Evolutionary conservation across 2,113 vertebrate species (phyloP).

Genomic region (Nycticorax nycticorax): DNA sequence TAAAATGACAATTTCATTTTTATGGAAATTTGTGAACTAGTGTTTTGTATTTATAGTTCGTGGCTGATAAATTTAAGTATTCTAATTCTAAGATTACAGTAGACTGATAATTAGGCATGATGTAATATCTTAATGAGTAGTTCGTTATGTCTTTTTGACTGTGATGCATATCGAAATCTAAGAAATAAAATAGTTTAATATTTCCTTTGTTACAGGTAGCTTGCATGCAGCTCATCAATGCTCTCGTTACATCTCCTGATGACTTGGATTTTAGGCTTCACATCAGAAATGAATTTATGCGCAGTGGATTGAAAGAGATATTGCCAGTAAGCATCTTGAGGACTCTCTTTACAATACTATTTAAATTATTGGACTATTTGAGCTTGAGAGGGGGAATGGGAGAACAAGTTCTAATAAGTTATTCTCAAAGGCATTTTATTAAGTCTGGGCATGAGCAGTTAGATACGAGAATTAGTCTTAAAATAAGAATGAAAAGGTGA

Average conservation of each 20-base stretch:
- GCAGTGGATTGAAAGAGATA: slow-evolving; percentile 93
- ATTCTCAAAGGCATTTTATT: slow-evolving; percentile 34
- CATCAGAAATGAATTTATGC: slow-evolving; percentile 99
- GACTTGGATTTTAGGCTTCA: slow-evolving; percentile 98
- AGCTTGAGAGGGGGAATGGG: not conserved
- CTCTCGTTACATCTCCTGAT: slow-evolving; percentile 96
- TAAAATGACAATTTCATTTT: not conserved
- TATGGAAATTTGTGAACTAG: not conserved
- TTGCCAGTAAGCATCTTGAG: slow-evolving; percentile 87
- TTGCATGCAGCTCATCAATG: slow-evolving; percentile 99
- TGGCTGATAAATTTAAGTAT: not conserved
- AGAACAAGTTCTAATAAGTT: not conserved
- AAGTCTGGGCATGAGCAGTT: not conserved
- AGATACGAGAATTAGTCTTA: slow-evolving; percentile 16
- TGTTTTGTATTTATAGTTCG: not conserved
- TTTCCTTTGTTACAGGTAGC: slow-evolving; percentile 84
- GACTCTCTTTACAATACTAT: slow-evolving; percentile 76
- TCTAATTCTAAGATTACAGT: not conserved
- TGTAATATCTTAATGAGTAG: not conserved
- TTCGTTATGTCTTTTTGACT: not conserved
- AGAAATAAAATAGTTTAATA: not conserved
- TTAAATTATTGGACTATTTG: slow-evolving; percentile 72
- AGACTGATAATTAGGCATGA: not conserved
- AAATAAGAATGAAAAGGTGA: slow-evolving; percentile 34
- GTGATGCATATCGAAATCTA: not conserved